phyloP scores from a whole-genome alignment of 2,888 invertebrate species.

The Bombylius discolor region DNA sequence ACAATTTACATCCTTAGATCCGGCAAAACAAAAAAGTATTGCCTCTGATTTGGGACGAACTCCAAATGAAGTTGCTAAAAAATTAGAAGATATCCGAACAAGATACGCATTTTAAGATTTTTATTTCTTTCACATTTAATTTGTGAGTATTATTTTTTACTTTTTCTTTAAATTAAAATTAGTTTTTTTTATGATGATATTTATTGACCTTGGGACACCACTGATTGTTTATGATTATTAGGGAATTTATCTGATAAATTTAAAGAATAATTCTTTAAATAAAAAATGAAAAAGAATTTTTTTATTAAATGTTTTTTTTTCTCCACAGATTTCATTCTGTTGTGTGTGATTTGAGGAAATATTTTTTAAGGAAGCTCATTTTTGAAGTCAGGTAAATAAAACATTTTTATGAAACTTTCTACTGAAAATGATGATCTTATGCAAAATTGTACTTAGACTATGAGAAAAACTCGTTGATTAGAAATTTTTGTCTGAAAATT shows the following conservation, averaged over 20 bases:
- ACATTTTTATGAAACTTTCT: too few species aligned
- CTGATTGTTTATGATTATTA: not conserved
- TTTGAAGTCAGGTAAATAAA: too few species aligned
- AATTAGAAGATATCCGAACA: constrained; percentile 95
- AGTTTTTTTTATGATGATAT: not conserved
- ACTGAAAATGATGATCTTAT: not conserved
- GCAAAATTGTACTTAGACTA: not conserved
- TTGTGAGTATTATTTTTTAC: not conserved
- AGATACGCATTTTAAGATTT: constrained; percentile 86
- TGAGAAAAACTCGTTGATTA: not conserved
- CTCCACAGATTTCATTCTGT: too few species aligned
- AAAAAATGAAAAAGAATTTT: too few species aligned
- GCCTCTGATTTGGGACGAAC: constrained; percentile 89
- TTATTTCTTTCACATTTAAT: not conserved
- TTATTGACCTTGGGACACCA: not conserved
- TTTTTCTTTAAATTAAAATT: not conserved
- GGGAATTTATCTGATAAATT: not conserved
- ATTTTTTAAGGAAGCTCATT: too few species aligned
- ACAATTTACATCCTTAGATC: constrained; percentile 93
- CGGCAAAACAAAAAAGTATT: constrained; percentile 86
- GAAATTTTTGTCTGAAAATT: too few species aligned
- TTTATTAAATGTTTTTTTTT: too few species aligned
- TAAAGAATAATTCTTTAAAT: too few species aligned
- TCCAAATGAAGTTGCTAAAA: constrained; percentile 94
- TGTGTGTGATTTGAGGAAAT: too few species aligned